A percentile compares a stretch with the other conserved stretches of the same genome.
Evolutionary conservation across 2,113 vertebrate species (phyloP).

Genomic region (Parus major): DNA sequence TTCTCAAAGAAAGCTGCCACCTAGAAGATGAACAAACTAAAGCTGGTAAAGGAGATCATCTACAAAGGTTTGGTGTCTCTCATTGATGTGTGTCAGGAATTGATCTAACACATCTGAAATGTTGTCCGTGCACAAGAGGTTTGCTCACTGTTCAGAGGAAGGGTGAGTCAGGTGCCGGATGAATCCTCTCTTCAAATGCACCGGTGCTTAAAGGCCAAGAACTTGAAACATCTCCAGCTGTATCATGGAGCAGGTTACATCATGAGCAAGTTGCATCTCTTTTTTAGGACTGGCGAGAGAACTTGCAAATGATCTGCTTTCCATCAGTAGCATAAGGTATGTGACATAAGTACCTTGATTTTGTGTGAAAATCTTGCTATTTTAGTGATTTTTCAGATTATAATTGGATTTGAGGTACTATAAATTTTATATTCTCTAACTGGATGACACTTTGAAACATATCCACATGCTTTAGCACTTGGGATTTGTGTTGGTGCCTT

Average conservation of each 20-base stretch:
- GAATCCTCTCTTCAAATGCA: background rate
- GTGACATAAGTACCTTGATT: background rate
- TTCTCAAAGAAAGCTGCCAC: background rate
- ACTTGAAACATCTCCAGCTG: background rate
- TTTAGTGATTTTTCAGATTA: background rate
- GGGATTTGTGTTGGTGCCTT: background rate
- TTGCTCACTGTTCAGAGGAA: background rate
- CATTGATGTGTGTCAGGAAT: background rate
- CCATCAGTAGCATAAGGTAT: background rate
- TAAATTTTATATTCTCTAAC: background rate
- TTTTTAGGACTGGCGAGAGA: background rate
- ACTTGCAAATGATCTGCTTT: background rate
- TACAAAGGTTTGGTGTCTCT: background rate
- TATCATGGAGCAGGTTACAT: background rate
- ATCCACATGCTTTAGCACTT: background rate
- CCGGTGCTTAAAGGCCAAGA: background rate
- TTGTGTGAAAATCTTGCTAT: background rate
- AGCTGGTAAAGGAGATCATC: background rate
- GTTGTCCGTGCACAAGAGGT: background rate
- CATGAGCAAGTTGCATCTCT: background rate
- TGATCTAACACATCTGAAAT: background rate
- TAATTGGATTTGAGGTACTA: background rate
- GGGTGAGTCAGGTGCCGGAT: background rate
- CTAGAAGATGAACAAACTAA: background rate
- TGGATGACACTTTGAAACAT: background rate